phyloP scores from a whole-genome alignment of 2,888 invertebrate genomes.

The Encarsia formosa region DNA sequence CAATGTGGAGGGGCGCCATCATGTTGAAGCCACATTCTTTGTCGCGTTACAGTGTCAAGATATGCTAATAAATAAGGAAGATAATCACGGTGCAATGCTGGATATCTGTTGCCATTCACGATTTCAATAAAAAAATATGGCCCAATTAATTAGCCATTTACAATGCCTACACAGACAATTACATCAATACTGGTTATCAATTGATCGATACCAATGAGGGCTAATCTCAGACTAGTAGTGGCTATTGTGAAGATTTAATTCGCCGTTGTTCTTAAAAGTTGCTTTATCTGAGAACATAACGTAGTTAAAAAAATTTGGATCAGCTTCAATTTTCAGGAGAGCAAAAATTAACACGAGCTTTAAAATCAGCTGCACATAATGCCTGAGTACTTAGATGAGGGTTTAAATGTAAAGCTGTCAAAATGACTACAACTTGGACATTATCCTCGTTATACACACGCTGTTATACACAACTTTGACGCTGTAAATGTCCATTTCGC shows the following conservation, averaged over 20 bases:
- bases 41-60: constrained; percentile 26
- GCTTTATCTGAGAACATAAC: neutral
- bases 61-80: constrained; percentile 20
- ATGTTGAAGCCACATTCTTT: neutral
- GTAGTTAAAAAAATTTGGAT: neutral
- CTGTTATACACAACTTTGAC: too few relatives aligned
- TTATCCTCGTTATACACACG: too few relatives aligned
- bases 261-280: neutral
- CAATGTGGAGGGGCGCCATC: constrained; percentile 5
- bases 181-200: constrained; percentile 31
- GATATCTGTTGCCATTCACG: constrained; percentile 16
- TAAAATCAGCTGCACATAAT: too few relatives aligned
- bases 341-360: too few relatives aligned
- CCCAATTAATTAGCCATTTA: constrained; percentile 16
- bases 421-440: too few relatives aligned
- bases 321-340: too few relatives aligned
- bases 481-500: too few relatives aligned
- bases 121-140: constrained; percentile 22
- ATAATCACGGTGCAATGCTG: constrained; percentile 13
- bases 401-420: too few relatives aligned
- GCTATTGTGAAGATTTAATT: neutral
- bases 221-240: neutral
- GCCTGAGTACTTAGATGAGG: too few relatives aligned
- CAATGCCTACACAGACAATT: constrained; percentile 19
- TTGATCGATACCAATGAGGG: neutral